A percentile compares a stretch with the other conserved stretches of the same genome.
These are phyloP conservation scores for Antheraea assamensis DNA, from an alignment of 2,888 invertebrate genomes.

Conservation along the genomic window DNA sequence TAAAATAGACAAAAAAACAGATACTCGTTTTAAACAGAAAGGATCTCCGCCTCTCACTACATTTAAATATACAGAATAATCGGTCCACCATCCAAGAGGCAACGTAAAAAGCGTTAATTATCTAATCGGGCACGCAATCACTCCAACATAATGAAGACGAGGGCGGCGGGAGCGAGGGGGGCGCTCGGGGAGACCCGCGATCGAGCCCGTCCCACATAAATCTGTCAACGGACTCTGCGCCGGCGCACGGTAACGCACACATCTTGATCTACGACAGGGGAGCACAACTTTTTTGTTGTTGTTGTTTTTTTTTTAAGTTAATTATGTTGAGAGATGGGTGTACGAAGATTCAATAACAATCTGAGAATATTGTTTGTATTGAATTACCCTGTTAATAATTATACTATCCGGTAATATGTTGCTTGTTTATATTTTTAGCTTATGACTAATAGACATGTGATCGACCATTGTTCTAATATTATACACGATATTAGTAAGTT, in stretches of 20 bases:
- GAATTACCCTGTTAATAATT: background rate
- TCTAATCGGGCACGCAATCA: conserved; percentile 69
- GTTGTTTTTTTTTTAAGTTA: conserved; percentile 8
- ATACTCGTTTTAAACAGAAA: conserved; percentile 10
- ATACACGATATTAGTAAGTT: background rate
- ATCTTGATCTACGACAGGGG: conserved; percentile 65
- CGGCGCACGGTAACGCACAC: conserved; percentile 71
- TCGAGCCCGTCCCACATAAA: conserved; percentile 72
- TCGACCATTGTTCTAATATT: background rate
- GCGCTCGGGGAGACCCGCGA: conserved; percentile 28
- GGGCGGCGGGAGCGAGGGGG: conserved; percentile 24
- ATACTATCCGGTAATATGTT: background rate
- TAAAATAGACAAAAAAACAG: background rate
- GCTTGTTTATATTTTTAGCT: background rate
- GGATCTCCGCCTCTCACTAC: conserved; percentile 9
- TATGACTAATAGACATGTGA: background rate
- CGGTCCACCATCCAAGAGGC: conserved; percentile 14
- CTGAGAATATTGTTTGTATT: background rate
- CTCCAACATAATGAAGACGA: conserved; percentile 40
- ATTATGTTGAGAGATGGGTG: background rate
- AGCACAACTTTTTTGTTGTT: conserved; percentile 35
- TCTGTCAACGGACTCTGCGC: conserved; percentile 66
- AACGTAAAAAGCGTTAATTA: conserved; percentile 63
- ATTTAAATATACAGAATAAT: conserved; percentile 13
- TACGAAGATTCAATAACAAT: background rate